A percentile compares a stretch with the other conserved stretches of the same genome.
Conservation (phyloP, 2,888 invertebrate genomes). For the Poecilus cupreus region DNA sequence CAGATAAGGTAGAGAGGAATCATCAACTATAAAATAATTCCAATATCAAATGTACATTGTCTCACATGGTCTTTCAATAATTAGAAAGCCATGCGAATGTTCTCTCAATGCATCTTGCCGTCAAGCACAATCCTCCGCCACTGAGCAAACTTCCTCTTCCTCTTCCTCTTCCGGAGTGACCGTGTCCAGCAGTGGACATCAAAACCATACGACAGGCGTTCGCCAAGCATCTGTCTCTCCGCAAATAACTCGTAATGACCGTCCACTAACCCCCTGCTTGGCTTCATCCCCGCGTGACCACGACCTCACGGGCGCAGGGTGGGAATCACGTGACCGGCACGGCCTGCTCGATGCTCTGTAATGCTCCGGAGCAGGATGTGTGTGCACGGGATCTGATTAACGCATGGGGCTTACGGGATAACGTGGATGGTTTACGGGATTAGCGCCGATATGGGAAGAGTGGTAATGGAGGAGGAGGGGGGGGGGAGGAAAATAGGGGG, state of each 20-base stretch:
- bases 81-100: background rate
- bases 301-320: background rate
- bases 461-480: background rate
- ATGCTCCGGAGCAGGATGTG: background rate
- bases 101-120: background rate
- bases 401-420: conserved; percentile 30
- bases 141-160: background rate
- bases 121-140: background rate
- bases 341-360: background rate
- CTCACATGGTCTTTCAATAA: too few species aligned
- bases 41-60: too few species aligned
- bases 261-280: background rate
- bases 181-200: conserved; percentile 14
- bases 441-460: conserved; percentile 34
- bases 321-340: conserved; percentile 4
- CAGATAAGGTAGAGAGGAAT: too few species aligned
- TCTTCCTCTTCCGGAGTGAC: background rate
- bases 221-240: conserved; percentile 56
- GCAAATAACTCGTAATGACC: conserved; percentile 60
- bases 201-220: conserved; percentile 50
- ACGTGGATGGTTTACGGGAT: conserved; percentile 45
- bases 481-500: background rate
- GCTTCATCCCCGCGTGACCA: conserved; percentile 10
- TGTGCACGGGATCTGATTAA: conserved; percentile 31
- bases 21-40: too few species aligned